Evolutionary conservation across 1,140 invertebrate genomes (phyloP), one percentile per base, ranked within the genome.

Genomic region (Bombus breviceps): DNA sequence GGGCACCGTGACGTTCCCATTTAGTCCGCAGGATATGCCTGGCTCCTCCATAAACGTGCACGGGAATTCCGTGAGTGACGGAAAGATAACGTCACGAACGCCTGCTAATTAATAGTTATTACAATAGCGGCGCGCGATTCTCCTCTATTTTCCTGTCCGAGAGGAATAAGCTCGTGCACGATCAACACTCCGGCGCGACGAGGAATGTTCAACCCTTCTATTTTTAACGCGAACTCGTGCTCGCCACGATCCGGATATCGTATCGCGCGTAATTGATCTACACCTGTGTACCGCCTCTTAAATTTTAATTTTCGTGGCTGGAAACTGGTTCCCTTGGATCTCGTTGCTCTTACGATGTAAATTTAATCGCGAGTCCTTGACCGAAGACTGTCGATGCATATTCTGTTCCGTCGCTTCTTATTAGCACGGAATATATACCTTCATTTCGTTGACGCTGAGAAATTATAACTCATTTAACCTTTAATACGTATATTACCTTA

Each of bases 1-100:
- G 93, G 88, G 91, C 86, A 91, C 91, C 93, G 92, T 94, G 95
- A 95, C 94, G 95, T 95, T 95, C 94, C 95, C 94, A 95, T 95
- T 95, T 95, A 95, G 92, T 91, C 91, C 83, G 84, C 47, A 57
- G 87, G 91, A 88, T 86, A 83, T 77, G 81, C 59, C 53, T 43
- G 57, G 57, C 79, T 32, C 57, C 32, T 3, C 41, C 71, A 47
- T 77, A n/a, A 62, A 88, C 73, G 79, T 62, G 83, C 86, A 34
- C 78, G 34, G 41, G 53, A 78, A 88, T 82, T 64, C 66, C 81
- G 84, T 83, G 88, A 83, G 76, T 68, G 88, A 90, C 88, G 86
- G 86, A 78, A 81, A 78, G 76, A 86, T 80, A 86, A 86, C 85
- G 78, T 73, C 86, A 81, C 82, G 86, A 77, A 77, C 79, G 77